Evolutionary conservation across 2,797 vertebrate species (phyloP).

Genomic region (Aphelocoma californica): DNA sequence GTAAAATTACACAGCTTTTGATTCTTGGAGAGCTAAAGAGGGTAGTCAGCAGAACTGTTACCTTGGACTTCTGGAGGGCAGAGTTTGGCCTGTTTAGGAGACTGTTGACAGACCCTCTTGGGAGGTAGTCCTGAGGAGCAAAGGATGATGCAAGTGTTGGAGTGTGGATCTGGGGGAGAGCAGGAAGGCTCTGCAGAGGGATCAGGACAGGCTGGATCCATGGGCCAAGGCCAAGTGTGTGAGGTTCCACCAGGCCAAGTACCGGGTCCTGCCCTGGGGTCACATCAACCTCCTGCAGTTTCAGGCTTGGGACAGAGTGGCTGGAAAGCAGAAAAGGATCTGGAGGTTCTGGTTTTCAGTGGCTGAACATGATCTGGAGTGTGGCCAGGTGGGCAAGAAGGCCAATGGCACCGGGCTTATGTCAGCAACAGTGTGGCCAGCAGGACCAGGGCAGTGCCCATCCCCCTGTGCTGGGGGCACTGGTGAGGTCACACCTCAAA

Average conservation of each 20-base stretch:
- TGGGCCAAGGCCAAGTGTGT: rapidly evolving
- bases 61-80: background rate
- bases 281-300: background rate
- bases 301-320: background rate
- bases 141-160: background rate
- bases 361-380: background rate
- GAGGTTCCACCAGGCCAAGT: no score
- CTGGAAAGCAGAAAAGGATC: background rate
- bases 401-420: rapidly evolving
- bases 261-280: background rate
- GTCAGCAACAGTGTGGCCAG: background rate
- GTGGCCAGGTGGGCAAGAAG: background rate
- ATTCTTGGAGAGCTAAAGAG: background rate
- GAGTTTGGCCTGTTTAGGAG: background rate
- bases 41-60: background rate
- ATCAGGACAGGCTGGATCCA: background rate
- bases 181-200: background rate
- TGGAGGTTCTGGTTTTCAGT: rapidly evolving
- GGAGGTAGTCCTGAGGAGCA: background rate
- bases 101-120: background rate
- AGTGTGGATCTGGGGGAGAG: background rate
- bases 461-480: background rate
- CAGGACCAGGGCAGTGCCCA: background rate
- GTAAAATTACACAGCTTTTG: background rate
- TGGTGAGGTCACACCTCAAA: background rate